These are phyloP conservation scores for Nemopilema nomurai DNA, from an alignment of 30 jellyfish, hydroid and myxozoan genomes.

Conservation along the genomic window DNA sequence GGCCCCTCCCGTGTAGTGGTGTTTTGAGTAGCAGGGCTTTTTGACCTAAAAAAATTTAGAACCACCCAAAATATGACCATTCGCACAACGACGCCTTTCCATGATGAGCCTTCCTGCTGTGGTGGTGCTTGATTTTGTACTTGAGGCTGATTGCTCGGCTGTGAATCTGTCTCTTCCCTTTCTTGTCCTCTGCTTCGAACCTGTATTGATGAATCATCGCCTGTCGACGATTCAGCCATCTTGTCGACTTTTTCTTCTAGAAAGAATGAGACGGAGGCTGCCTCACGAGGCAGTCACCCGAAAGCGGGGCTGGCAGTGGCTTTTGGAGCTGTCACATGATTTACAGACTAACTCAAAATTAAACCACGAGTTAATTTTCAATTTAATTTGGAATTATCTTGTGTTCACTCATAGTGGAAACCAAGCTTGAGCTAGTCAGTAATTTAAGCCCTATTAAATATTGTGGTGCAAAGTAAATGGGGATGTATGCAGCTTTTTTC, in stretches of 20 bases:
- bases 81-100: constrained; percentile 78
- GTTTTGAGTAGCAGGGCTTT: constrained; percentile 12
- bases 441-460: too few species aligned
- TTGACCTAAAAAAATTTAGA: constrained; percentile 79
- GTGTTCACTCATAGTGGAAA: too few species aligned
- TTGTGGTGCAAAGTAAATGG: too few species aligned
- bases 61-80: constrained; percentile 88
- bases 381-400: too few species aligned
- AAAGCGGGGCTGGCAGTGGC: neutral
- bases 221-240: constrained; percentile 20
- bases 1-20: neutral
- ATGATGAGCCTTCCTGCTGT: constrained; percentile 79
- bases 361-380: too few species aligned
- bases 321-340: too few species aligned
- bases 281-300: neutral
- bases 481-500: too few species aligned
- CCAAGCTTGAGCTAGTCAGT: too few species aligned
- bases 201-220: constrained; percentile 35
- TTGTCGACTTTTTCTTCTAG: neutral
- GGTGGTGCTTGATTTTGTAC: constrained; percentile 55
- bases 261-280: constrained; percentile 15
- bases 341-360: too few species aligned
- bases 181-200: constrained; percentile 37
- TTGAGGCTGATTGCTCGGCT: neutral
- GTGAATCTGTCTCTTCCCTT: neutral